These are phyloP conservation scores for Dryobotodes eremita DNA, from an alignment of 2,888 invertebrate species.

Conservation along the genomic window DNA sequence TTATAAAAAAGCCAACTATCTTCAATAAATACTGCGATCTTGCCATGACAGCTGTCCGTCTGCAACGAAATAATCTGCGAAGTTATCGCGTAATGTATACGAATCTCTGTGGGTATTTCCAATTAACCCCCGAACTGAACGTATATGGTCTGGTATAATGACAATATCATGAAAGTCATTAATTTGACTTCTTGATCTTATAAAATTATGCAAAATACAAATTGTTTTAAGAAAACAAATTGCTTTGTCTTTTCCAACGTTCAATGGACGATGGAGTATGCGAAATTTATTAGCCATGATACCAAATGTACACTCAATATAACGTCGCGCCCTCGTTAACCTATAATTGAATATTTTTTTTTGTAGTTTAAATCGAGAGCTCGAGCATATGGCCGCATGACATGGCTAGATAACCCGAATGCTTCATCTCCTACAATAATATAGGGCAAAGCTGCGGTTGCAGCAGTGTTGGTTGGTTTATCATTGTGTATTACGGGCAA, in stretches of 20 bases:
- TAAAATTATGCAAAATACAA: slow-evolving; percentile 51
- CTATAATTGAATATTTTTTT: slow-evolving; percentile 58
- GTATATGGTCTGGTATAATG: slow-evolving; percentile 59
- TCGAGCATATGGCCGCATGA: slow-evolving; percentile 64
- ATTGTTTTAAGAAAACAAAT: slow-evolving; percentile 50
- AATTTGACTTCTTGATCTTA: slow-evolving; percentile 36
- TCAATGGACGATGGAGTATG: slow-evolving; percentile 59
- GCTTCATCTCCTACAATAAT: slow-evolving; percentile 50
- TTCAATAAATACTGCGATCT: slow-evolving; percentile 61
- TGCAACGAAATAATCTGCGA: slow-evolving; percentile 59
- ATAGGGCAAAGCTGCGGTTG: slow-evolving; percentile 49
- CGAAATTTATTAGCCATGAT: slow-evolving; percentile 61
- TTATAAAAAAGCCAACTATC: slow-evolving; percentile 54
- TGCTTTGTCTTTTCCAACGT: slow-evolving; percentile 54
- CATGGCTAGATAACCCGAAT: slow-evolving; percentile 54
- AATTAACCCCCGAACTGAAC: slow-evolving; percentile 39
- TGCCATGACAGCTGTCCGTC: slow-evolving; percentile 60
- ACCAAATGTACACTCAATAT: slow-evolving; percentile 58
- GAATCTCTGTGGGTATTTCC: slow-evolving; percentile 52
- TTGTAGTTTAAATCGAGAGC: slow-evolving; percentile 55
- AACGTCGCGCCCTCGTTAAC: slow-evolving; percentile 58
- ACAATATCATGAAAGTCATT: slow-evolving; percentile 52
- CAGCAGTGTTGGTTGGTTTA: slow-evolving; percentile 57
- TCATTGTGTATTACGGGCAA: slow-evolving; percentile 50
- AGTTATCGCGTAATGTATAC: slow-evolving; percentile 61